Evolutionary conservation across 1,140 invertebrate genomes (phyloP).

Genomic region (Phocides pigmalion): DNA sequence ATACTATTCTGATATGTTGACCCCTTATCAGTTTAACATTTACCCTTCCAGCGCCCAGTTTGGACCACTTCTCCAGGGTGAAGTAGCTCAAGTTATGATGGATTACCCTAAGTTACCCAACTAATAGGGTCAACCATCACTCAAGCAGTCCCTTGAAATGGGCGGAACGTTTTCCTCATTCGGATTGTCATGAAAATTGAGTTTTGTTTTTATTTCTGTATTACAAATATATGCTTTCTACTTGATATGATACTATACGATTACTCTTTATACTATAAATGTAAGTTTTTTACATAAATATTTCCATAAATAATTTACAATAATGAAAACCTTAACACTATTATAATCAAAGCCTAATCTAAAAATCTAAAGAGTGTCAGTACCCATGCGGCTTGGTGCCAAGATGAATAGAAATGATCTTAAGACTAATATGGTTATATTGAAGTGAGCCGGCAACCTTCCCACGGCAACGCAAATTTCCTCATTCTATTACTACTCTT

Average conservation of each 20-base stretch:
- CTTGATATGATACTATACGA: neutral
- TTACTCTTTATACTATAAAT: too few relatives aligned
- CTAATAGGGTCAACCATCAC: constrained; percentile 45
- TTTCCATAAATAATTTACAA: too few relatives aligned
- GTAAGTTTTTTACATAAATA: too few relatives aligned
- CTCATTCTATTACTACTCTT: too few relatives aligned
- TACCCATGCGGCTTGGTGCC: too few relatives aligned
- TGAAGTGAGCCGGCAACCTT: too few relatives aligned
- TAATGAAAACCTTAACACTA: too few relatives aligned
- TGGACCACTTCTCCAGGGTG: neutral
- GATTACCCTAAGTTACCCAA: constrained; percentile 38
- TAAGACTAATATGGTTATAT: too few relatives aligned
- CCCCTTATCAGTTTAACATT: constrained; percentile 4
- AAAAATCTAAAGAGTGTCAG: too few relatives aligned
- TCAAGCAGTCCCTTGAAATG: constrained; percentile 42
- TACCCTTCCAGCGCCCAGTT: constrained; percentile 5
- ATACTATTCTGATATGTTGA: constrained; percentile 24
- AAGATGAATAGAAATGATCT: too few relatives aligned
- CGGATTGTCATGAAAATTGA: constrained; percentile 33
- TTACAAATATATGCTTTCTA: constrained; percentile 9
- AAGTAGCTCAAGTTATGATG: constrained; percentile 31
- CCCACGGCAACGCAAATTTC: too few relatives aligned
- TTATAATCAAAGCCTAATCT: too few relatives aligned
- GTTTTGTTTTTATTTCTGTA: constrained; percentile 33
- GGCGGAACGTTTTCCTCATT: constrained; percentile 39